Evolutionary conservation across 2,888 invertebrate genomes (phyloP).

Genomic region (Esperia sulphurella): DNA sequence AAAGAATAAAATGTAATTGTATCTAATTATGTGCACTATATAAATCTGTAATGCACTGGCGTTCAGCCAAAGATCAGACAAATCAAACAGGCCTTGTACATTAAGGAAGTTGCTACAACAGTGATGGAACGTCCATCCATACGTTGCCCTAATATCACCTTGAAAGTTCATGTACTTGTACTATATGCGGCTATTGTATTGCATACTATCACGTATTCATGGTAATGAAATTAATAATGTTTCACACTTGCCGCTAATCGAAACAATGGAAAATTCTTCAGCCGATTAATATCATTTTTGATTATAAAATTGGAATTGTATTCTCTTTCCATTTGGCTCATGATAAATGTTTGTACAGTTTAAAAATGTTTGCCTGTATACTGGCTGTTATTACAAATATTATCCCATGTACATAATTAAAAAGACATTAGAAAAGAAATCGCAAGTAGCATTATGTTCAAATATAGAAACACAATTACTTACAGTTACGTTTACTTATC

Average conservation of each 20-base stretch:
- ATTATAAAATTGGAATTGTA: not conserved
- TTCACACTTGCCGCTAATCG: slow-evolving; percentile 12
- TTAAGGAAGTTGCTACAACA: slow-evolving; percentile 37
- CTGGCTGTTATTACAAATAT: slow-evolving; percentile 6
- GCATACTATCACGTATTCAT: slow-evolving; percentile 32
- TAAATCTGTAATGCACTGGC: slow-evolving; percentile 21
- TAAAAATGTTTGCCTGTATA: not conserved
- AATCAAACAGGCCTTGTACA: slow-evolving; percentile 10
- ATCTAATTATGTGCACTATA: slow-evolving; percentile 6
- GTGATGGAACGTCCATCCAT: slow-evolving; percentile 26
- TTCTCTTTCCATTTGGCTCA: not conserved
- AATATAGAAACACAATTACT: slow-evolving; percentile 43
- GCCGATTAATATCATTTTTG: not conserved
- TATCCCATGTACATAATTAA: slow-evolving; percentile 5
- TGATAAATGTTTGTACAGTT: not conserved
- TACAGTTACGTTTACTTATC: slow-evolving; percentile 55
- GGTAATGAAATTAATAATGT: slow-evolving; percentile 31
- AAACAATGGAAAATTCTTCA: slow-evolving; percentile 22
- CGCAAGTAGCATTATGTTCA: slow-evolving; percentile 35
- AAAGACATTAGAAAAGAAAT: slow-evolving; percentile 42
- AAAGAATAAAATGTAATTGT: slow-evolving; percentile 15
- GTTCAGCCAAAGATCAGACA: slow-evolving; percentile 5
- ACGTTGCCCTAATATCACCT: slow-evolving; percentile 44
- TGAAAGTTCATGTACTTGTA: slow-evolving; percentile 39
- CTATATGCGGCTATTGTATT: slow-evolving; percentile 30